phyloP scores from a whole-genome alignment of 2,797 vertebrate species.

The Neopelma chrysocephalum region DNA sequence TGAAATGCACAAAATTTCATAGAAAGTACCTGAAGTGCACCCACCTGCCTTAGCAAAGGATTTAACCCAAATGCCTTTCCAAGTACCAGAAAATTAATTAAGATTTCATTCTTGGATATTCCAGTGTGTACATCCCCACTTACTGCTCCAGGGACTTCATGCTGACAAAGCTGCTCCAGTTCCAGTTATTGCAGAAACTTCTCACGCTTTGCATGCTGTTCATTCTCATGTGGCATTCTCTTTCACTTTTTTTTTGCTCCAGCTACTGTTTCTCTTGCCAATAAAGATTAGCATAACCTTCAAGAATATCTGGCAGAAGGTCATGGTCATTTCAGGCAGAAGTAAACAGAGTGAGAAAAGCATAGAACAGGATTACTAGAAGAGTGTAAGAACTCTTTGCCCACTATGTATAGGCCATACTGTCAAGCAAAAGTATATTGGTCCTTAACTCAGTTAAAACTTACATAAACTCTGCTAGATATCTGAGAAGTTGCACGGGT shows the following conservation, averaged over 20 bases:
- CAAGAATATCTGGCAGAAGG: conserved; percentile 68
- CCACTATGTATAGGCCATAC: background rate
- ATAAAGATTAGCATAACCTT: conserved; percentile 68
- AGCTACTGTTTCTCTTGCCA: conserved; percentile 66
- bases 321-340: conserved; percentile 53
- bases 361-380: conserved; percentile 11
- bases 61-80: background rate
- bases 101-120: conserved; percentile 4
- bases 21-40: background rate
- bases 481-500: background rate
- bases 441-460: conserved; percentile 16
- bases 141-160: background rate
- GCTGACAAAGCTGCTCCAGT: conserved; percentile 55
- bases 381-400: background rate
- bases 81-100: background rate
- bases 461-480: conserved; percentile 8
- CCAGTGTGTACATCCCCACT: background rate
- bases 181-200: conserved; percentile 63
- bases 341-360: conserved; percentile 53
- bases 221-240: conserved; percentile 65
- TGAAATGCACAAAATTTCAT: background rate
- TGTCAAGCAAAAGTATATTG: conserved; percentile 3
- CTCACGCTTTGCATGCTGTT: conserved; percentile 55
- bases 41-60: background rate
- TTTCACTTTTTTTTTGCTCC: conserved; percentile 60